Base-by-base conservation (phyloP, 1,140 invertebrate genomes). In the Cydia strobilella region DNA sequence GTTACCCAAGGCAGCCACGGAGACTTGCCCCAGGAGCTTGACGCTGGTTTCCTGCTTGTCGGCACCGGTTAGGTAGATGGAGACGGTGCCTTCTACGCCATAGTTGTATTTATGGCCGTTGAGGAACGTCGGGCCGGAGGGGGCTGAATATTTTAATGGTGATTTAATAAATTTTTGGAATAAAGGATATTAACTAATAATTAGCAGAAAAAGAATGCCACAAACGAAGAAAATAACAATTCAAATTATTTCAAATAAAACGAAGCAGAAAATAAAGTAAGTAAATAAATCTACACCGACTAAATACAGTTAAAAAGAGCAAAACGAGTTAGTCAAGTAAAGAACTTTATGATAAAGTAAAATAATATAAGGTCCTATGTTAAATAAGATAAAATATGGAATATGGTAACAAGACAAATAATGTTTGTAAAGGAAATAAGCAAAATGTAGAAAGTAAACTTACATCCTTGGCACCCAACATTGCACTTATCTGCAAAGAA, bases 1-100 rank as follows among this genome's bases (percentile, higher is more conserved):
- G 81, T 94, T 94, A 35, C 92, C 93, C 25, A 92, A 80, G 0
- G 89, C 84, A 5, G 89, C 88, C 10, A 95, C 84, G 3, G 94
- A 90, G 0, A 93, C 94, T 65, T 93, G 89, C 2, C 93, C 94
- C 7, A 90, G 82, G 10, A 94, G 81, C 77, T 94, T 94, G 0
- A 94, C 88, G 45, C 83, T 93, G 10, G 93, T 94, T 77, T 94
- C 93, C 80, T 94, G 88, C 31, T 88, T 88, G 9, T 89, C 88
- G 12, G 87, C 88, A 0, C 90, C 88, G 1, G 87, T 84, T 74
- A 93, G 81, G 77, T 81, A 90, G 65, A 93, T 83, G 1, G 84
- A 86, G 7, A 93, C 91, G 0, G 82, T 77, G 0, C 92, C 90
- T 72, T 93, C 92, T 0, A 93, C 84, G 54, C 82, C 86, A 82